Conservation (phyloP, 1,140 invertebrate genomes). For the Fopius arisanus region DNA sequence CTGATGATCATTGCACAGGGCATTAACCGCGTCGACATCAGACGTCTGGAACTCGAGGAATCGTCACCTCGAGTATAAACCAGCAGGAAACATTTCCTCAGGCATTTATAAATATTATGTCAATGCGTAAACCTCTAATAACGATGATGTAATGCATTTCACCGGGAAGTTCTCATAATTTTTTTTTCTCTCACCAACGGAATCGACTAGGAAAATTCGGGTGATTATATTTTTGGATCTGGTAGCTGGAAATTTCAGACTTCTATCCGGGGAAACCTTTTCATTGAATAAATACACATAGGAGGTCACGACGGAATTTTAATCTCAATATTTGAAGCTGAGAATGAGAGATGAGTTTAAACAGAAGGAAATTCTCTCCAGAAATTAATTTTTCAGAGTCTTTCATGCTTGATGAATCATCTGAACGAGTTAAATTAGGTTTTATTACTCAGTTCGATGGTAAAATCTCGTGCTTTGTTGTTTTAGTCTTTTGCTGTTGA, state of each 20-base stretch:
- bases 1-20: neutral
- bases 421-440: too few relatives aligned
- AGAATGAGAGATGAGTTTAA: neutral
- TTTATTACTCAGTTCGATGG: neutral
- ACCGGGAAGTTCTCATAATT: neutral
- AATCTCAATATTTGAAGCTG: neutral
- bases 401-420: neutral
- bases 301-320: neutral
- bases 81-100: constrained; percentile 13
- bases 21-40: neutral
- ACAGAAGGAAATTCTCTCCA: neutral
- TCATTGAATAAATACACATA: neutral
- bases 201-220: neutral
- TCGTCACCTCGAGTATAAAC: constrained; percentile 19
- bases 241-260: neutral
- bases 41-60: constrained; percentile 9
- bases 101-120: constrained; percentile 27
- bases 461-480: too few relatives aligned
- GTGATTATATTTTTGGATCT: neutral
- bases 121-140: neutral
- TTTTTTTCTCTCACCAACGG: neutral
- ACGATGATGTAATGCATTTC: constrained; percentile 12
- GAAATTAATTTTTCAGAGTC: neutral
- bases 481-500: too few relatives aligned
- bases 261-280: neutral